Evolutionary conservation across 2,113 vertebrate genomes (phyloP), one percentile per base, ranked within the genome.

Genomic region (Ochotona princeps): DNA sequence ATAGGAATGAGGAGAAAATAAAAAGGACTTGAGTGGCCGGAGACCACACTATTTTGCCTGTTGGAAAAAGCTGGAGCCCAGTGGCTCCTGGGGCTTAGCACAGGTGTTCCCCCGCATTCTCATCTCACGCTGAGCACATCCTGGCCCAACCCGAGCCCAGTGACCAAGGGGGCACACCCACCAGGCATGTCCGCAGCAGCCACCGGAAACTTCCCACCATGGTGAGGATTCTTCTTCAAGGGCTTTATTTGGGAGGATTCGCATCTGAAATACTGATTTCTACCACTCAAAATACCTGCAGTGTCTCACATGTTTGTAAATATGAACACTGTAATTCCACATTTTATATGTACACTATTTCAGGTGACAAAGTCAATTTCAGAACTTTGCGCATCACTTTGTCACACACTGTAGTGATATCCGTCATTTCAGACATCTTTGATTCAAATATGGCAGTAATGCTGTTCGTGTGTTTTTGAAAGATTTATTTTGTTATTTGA

Each of bases 341-440:
- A 35, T 28, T 60, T 87, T 60, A 47, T 61, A 47, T 28, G 35
- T 49, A 8, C 18, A 57, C 13, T 61, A n/a, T 67, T 87, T 81
- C 51, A 87, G 26, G 35, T 93, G 66, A 89, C 38, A n/a, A 91
- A 78, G 65, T 12, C n/a, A 57, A 28, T 65, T 75, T 90, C 63
- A 83, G n/a, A 38, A 90, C 28, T 74, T 49, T 80, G 15, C 26
- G 54, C 0, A 11, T 7, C 25, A 7, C 66, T 70, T 57, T 67
- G 7, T 15, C 76, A 25, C 63, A 4, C 35, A 75, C 15, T 72
- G 18, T 28, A 26, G 8, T 73, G 32, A 8, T 65, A 60, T 61
- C 18, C 70, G 4, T 67, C 61, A 78, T 47, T 30, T 80, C 44
- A 51, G 2, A 9, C 23, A 73, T 9, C 44, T 89, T 87, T 66